A percentile compares a stretch with the other conserved stretches of the same genome.
Evolutionary conservation across 2,888 invertebrate species (phyloP).

Genomic region (Andrena minutula): DNA sequence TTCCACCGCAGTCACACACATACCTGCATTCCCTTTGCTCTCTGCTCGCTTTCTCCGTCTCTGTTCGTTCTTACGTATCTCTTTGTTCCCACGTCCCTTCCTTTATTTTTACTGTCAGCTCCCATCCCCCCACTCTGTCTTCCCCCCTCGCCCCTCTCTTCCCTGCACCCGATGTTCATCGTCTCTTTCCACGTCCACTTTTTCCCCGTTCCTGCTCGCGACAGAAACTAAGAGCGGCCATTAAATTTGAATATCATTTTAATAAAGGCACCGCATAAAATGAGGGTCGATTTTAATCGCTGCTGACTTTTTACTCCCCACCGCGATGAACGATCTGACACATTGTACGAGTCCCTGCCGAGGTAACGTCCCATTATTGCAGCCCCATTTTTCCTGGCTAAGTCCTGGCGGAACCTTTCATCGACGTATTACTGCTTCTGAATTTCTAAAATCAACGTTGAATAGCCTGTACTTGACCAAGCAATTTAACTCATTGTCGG

Average conservation of each 20-base stretch:
- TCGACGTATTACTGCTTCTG: background rate
- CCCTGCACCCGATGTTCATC: background rate
- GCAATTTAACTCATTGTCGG: too few species aligned
- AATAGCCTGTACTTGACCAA: too few species aligned
- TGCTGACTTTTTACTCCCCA: background rate
- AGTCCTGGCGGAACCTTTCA: background rate
- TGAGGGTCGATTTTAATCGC: constrained; percentile 9
- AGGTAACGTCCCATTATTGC: constrained; percentile 15
- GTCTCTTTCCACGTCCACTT: constrained; percentile 11
- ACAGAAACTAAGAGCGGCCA: constrained; percentile 25
- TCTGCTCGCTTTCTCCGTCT: constrained; percentile 37
- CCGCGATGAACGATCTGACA: background rate
- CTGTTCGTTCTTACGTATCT: constrained; percentile 2
- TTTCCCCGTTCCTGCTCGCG: constrained; percentile 15
- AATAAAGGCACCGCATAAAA: background rate
- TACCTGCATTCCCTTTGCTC: constrained; percentile 64
- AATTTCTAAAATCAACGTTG: too few species aligned
- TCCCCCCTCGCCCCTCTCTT: background rate
- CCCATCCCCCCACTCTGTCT: background rate
- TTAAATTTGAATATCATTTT: constrained; percentile 25
- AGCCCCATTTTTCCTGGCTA: background rate
- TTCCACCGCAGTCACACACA: constrained; percentile 62
- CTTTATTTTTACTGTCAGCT: constrained; percentile 16
- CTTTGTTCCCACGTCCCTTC: constrained; percentile 5
- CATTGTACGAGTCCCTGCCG: background rate